A percentile compares a stretch with the other conserved stretches of the same genome.
phyloP scores from a whole-genome alignment of 64 coral and sea anemone genomes.

The Hydrozoanthus tunicans region DNA sequence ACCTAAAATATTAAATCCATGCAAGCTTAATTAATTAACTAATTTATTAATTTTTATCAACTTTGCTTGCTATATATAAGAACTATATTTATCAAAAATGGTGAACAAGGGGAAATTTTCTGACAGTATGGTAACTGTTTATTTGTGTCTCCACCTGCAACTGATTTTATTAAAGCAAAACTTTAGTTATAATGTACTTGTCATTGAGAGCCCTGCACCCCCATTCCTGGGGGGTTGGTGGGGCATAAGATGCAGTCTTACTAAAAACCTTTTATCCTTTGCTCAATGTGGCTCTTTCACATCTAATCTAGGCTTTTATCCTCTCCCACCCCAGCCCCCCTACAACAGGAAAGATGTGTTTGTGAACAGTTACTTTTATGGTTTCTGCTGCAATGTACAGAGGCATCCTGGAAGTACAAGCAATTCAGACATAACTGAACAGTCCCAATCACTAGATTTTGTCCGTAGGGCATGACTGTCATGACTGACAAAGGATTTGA shows the following conservation, averaged over 20 bases:
- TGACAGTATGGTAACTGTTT: too few species aligned
- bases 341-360: slow-evolving; percentile 26
- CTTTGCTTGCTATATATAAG: background rate
- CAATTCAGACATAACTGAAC: slow-evolving; percentile 42
- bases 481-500: slow-evolving; percentile 64
- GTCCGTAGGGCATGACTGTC: slow-evolving; percentile 31
- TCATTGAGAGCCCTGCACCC: background rate
- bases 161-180: too few species aligned
- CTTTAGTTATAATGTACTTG: too few species aligned
- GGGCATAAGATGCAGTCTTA: background rate
- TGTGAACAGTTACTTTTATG: slow-evolving; percentile 2
- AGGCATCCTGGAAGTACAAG: slow-evolving; percentile 31
- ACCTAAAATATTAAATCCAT: background rate
- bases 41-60: background rate
- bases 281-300: background rate
- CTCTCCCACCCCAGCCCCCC: background rate
- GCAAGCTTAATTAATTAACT: background rate
- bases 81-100: too few species aligned
- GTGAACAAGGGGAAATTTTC: background rate
- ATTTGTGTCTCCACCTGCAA: too few species aligned
- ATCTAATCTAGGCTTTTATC: background rate
- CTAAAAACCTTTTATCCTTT: background rate
- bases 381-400: slow-evolving; percentile 14
- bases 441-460: slow-evolving; percentile 26
- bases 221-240: background rate